Evolutionary conservation across 2,797 vertebrate genomes (phyloP).

Genomic region (Acrossocheilus fasciatus): DNA sequence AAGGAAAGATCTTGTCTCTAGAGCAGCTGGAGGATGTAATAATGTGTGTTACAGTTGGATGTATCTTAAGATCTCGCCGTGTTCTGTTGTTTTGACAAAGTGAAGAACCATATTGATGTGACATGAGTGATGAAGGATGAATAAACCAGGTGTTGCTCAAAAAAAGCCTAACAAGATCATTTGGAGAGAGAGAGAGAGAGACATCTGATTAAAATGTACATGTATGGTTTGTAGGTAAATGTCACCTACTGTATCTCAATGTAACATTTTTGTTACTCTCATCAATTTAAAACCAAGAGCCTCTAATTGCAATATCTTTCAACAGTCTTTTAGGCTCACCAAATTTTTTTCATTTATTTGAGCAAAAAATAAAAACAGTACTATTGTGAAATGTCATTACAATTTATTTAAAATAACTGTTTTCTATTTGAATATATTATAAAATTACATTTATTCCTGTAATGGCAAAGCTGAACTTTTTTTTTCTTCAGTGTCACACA

Average conservation of each 20-base stretch:
- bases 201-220: neutral
- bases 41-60: constrained; percentile 30
- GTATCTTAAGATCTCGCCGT: constrained; percentile 19
- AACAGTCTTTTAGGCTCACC: no score
- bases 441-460: neutral
- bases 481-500: neutral
- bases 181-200: neutral
- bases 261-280: neutral
- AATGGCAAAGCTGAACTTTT: neutral
- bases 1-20: constrained; percentile 58
- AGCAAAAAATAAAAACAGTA: neutral
- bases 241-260: constrained; percentile 5
- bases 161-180: neutral
- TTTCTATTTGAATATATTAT: neutral
- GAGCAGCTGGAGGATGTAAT: constrained; percentile 39
- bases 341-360: neutral
- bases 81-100: constrained; percentile 18
- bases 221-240: neutral
- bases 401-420: neutral
- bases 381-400: neutral
- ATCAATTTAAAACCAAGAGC: neutral
- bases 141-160: neutral
- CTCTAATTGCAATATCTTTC: neutral
- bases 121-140: constrained; percentile 6
- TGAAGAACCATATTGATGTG: constrained; percentile 23